Conservation (phyloP, 2,888 invertebrate species). For the Autographa pulchrina region DNA sequence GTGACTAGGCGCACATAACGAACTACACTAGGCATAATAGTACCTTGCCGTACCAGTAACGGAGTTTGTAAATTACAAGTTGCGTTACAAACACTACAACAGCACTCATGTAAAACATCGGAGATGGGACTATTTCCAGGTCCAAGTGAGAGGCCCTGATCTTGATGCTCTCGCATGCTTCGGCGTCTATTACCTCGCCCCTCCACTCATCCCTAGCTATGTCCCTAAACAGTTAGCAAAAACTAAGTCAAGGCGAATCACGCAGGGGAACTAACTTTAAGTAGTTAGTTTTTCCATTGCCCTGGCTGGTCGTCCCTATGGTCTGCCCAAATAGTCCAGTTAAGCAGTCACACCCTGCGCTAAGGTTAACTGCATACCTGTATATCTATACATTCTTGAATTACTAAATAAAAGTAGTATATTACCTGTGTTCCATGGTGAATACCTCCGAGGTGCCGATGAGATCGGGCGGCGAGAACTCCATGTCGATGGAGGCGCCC, state of each 20-base stretch:
- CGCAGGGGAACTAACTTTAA: too few relatives aligned
- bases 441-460: constrained; percentile 97
- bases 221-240: too few relatives aligned
- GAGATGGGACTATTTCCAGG: not conserved
- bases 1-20: constrained; percentile 5
- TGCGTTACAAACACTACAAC: constrained; percentile 1
- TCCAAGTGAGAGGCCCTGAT: not conserved
- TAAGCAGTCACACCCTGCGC: too few relatives aligned
- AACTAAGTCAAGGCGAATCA: too few relatives aligned
- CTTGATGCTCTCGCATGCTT: not conserved
- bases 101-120: not conserved
- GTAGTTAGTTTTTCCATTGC: too few relatives aligned
- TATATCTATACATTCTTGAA: too few relatives aligned
- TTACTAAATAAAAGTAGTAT: not conserved
- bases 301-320: too few relatives aligned
- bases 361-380: too few relatives aligned
- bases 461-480: constrained; percentile 96
- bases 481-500: constrained; percentile 95
- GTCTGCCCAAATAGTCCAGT: too few relatives aligned
- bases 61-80: constrained; percentile 14
- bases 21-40: not conserved
- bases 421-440: constrained; percentile 94
- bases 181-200: not conserved
- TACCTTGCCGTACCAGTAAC: constrained; percentile 38
- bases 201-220: too few relatives aligned